Evolutionary conservation across 1,140 invertebrate species (phyloP).

Genomic region (Fopius arisanus): DNA sequence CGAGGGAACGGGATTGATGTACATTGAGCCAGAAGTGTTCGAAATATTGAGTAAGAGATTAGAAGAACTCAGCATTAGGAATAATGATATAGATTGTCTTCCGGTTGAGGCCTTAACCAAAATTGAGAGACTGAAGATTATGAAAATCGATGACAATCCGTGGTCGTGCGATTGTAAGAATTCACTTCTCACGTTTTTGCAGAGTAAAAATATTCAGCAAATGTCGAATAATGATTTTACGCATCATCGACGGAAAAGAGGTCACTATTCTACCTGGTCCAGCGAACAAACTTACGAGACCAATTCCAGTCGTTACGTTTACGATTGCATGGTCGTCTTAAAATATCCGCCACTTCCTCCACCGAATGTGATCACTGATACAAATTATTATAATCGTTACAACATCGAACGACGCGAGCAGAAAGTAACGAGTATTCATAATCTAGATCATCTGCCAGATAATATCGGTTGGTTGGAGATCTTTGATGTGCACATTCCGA

Average conservation of each 20-base stretch:
- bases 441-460: conserved; percentile 44
- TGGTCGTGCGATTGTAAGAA: conserved; percentile 47
- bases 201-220: conserved; percentile 33
- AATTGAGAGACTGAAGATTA: conserved; percentile 32
- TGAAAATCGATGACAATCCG: conserved; percentile 47
- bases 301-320: conserved; percentile 4
- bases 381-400: conserved; percentile 3
- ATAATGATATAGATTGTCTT: conserved; percentile 51
- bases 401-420: conserved; percentile 30
- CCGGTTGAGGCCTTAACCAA: conserved; percentile 38
- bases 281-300: background rate
- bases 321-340: conserved; percentile 34
- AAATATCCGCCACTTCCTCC: conserved; percentile 29
- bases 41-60: conserved; percentile 33
- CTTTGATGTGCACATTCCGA: conserved; percentile 35
- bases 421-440: conserved; percentile 2
- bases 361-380: background rate
- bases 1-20: conserved; percentile 40
- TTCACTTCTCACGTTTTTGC: conserved; percentile 38
- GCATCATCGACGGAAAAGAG: conserved; percentile 13
- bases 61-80: conserved; percentile 42
- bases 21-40: conserved; percentile 46
- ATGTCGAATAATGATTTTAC: background rate
- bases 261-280: background rate
- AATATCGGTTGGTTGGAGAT: conserved; percentile 46